A percentile compares a stretch with the other conserved stretches of the same genome.
Evolutionary conservation across 2,888 invertebrate species (phyloP).

Genomic region (Cinara cedri): DNA sequence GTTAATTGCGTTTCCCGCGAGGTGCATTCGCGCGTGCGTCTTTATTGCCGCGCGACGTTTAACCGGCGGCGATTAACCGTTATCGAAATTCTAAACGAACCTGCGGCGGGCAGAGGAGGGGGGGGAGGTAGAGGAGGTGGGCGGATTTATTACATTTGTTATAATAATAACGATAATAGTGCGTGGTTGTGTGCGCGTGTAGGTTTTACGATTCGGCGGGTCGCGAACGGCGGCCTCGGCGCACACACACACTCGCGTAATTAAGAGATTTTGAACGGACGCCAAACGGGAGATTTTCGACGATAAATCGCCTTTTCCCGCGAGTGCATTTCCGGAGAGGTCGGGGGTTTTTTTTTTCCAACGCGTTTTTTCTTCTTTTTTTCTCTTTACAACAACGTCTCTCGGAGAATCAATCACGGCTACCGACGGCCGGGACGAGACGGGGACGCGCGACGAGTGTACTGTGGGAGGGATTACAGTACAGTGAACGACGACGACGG

Average conservation of each 20-base stretch:
- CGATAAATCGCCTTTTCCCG: slow-evolving; percentile 27
- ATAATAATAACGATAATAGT: no score
- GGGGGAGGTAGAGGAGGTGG: no score
- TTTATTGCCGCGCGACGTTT: no score
- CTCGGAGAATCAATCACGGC: slow-evolving; percentile 43
- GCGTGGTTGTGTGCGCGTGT: neutral
- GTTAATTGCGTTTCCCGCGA: neutral
- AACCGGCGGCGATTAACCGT: neutral
- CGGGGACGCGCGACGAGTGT: neutral
- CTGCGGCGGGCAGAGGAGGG: no score
- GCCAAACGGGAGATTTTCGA: slow-evolving; percentile 37
- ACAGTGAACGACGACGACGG: no score
- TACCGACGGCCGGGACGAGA: neutral
- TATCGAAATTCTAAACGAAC: neutral
- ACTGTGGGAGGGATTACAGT: slow-evolving; percentile 33
- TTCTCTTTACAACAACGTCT: neutral
- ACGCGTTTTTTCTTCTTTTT: neutral
- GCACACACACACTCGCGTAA: neutral
- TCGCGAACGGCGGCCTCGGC: neutral
- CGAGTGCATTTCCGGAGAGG: slow-evolving; percentile 18
- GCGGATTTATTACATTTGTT: no score
- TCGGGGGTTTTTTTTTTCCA: neutral
- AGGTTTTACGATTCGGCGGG: neutral
- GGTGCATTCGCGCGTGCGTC: no score
- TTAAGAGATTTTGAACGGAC: slow-evolving; percentile 40